A percentile compares a stretch with the other conserved stretches of the same genome.
phyloP scores from a whole-genome alignment of 2,797 vertebrate species.

The Lindbergichthys nudifrons region DNA sequence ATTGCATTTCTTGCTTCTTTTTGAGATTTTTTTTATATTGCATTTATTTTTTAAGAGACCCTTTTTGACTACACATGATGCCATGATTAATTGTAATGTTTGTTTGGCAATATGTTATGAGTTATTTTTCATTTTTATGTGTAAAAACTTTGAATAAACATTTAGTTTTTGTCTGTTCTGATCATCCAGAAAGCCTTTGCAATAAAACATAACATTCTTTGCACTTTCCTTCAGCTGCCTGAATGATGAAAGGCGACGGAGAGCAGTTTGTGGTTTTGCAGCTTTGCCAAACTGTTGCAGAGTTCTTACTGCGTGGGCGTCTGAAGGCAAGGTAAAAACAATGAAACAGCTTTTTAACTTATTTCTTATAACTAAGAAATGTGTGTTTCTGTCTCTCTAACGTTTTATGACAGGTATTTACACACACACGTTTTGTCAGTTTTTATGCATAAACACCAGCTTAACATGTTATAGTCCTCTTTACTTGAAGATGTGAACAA shows the following conservation, averaged over 20 bases:
- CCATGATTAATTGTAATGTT: too few relatives aligned
- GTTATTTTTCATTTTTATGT: too few relatives aligned
- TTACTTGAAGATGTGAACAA: neutral
- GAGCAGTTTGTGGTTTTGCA: conserved; percentile 63
- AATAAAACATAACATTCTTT: conserved; percentile 37
- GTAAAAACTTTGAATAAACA: too few relatives aligned
- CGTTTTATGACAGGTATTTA: conserved; percentile 6
- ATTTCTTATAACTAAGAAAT: conserved; percentile 5
- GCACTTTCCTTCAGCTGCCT: conserved; percentile 56
- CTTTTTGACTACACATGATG: too few relatives aligned
- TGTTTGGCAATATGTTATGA: too few relatives aligned
- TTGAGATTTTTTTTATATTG: too few relatives aligned
- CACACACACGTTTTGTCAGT: neutral
- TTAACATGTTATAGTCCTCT: neutral
- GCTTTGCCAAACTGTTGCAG: conserved; percentile 46
- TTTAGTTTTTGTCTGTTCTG: conserved; percentile 1
- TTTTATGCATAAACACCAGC: neutral
- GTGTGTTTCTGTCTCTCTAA: neutral
- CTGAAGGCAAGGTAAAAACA: conserved; percentile 38
- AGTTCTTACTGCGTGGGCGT: conserved; percentile 52
- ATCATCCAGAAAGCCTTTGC: conserved; percentile 21
- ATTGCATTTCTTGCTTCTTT: too few relatives aligned
- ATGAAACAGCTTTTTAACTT: conserved; percentile 16
- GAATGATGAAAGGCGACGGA: conserved; percentile 57
- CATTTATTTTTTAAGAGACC: too few relatives aligned